Base-by-base conservation (phyloP, 2,888 invertebrate species). In the Drosophila infuscata region DNA sequence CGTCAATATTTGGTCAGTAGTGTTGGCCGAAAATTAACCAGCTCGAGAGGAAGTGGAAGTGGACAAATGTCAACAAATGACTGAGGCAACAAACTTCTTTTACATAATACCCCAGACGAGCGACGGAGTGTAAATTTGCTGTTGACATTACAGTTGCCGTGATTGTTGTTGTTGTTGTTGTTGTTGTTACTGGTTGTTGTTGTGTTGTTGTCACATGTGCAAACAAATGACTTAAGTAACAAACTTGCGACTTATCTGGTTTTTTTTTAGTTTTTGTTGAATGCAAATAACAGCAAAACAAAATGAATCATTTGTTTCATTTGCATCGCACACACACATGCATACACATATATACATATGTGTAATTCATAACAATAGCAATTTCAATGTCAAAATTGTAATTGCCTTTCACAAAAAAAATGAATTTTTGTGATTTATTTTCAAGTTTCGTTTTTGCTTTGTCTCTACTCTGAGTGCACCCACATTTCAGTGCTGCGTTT, bases 371-470 rank as follows among this genome's bases (percentile, higher is more conserved):
- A 38, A 64, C 76, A 74, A 67, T 63, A 60, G 33, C 59, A 54
- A 38, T 71, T 83, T 84, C 83, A 84, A 88, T 84, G 83, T 79
- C 88, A 85, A 76, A 80, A 67, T 54, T 82, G 72, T 85, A 88
- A 85, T 84, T 82, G 74, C 69, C 74, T 69, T 57, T 76, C 56
- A 59, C 48, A 70, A 29, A 60, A 54, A 58, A 12, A 49, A 66
- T 52, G 43, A 32, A 70, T 53, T 70, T 70, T 52, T 71, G 64
- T 38, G 38, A 58, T 63, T 79, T 57, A 61, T 74, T 78, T 69
- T 38, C 11, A 43, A 33, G 48, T 33, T 63, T 56, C 46, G 29
- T 9, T 38, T 62, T 56, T 3, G 32, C n/a, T 54, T 29, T 38
- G 15, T 25, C 29, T 15, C 38, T 32, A 51, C 30, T 32, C 63